A percentile compares a stretch with the other conserved stretches of the same genome.
phyloP scores from a whole-genome alignment of 2,797 vertebrate genomes.

The Tympanoctomys barrerae region DNA sequence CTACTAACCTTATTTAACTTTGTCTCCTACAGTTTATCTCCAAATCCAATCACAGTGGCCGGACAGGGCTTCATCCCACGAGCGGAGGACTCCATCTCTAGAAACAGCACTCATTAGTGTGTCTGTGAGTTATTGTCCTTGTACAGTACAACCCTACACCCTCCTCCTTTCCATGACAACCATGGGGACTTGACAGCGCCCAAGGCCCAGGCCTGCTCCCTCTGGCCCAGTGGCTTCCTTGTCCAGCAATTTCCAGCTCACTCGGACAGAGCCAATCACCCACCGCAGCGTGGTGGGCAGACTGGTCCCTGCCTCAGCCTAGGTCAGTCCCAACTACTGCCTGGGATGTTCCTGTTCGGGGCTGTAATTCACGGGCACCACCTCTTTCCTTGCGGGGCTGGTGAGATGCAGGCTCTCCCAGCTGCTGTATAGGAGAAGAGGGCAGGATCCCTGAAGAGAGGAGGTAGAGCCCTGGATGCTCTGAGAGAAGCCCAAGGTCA shows the following conservation, averaged over 20 bases:
- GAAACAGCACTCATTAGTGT: too few species aligned
- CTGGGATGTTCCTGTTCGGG: background rate
- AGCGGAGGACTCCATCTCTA: background rate
- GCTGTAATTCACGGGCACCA: rapidly evolving
- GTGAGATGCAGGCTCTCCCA: background rate
- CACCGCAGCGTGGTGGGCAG: background rate
- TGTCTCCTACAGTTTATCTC: background rate
- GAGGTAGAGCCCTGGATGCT: background rate
- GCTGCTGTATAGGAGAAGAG: too few species aligned
- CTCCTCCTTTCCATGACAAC: too few species aligned
- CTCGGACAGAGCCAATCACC: too few species aligned
- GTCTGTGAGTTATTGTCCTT: too few species aligned
- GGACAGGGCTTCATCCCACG: background rate
- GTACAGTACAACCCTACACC: too few species aligned
- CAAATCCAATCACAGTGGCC: background rate
- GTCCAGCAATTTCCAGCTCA: background rate
- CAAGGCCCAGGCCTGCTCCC: background rate
- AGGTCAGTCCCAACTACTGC: background rate
- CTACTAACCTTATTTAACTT: background rate
- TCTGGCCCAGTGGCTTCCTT: background rate
- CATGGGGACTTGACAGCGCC: background rate
- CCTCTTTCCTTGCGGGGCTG: background rate
- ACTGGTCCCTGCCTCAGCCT: background rate
- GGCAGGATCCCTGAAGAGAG: background rate
- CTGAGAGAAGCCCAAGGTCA: background rate